Evolutionary conservation across 2,113 vertebrate genomes (phyloP), one percentile per base, ranked within the genome.

Genomic region (Aptenodytes patagonicus): DNA sequence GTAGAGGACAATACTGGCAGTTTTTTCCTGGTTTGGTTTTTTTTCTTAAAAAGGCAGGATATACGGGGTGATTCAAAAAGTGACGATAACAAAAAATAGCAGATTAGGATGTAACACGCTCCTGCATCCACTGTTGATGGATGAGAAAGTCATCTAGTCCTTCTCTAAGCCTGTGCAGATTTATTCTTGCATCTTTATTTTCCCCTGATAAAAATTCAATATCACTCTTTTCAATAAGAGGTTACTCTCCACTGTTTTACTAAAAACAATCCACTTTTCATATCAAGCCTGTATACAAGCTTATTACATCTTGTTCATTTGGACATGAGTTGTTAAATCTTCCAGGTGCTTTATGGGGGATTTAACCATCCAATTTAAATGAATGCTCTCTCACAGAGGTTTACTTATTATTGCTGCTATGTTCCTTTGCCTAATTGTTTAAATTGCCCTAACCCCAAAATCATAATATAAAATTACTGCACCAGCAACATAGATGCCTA

Each of bases 241-340:
- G 54, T 83, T 95, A 62, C 93, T 92, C 90, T 96, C 52, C 60
- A 64, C 52, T 2, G 8, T 97, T 95, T 94, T 95, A 75, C 91
- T 89, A 77, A 96, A 97, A 96, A 91, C 89, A 96, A 97, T 95
- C 94, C 95, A 93, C 81, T 95, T 95, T 83, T 95, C 95, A 85
- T 95, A 94, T 91, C 62, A 72, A 93, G 93, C 83, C 81, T 92
- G 84, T 87, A 65, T 89, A 94, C 89, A 95, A 94, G 87, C 87
- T 84, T 91, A 91, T 91, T 96, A 93, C 87, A 79, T 79, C 94
- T 91, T 95, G 89, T 89, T 97, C 93, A 87, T 95, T 95, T 95
- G 83, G 93, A 97, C 87, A 85, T 26, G 81, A 93, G 73, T 76
- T 93, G 89, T 89, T 95, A 95, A 97, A 95, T 66, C 94, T 85